Evolutionary conservation across 2,113 vertebrate species (phyloP), one percentile per base, ranked within the genome.

Genomic region (Anarhynchus alexandrinus): DNA sequence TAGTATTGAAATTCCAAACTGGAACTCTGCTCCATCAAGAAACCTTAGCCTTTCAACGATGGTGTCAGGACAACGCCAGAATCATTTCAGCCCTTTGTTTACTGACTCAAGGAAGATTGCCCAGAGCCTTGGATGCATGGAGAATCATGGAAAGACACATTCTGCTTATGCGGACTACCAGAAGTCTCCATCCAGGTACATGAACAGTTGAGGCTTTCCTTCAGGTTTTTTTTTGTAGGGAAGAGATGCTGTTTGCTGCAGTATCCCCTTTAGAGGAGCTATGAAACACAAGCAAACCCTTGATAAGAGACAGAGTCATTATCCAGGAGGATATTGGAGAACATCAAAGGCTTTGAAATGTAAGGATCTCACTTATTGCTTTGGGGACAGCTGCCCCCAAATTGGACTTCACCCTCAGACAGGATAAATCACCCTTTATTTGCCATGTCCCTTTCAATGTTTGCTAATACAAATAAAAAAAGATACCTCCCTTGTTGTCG

Each of bases 151-250:
- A 86, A 76, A 26, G 57, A 61, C 42, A 20, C 1, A 0, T 52
- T 40, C 40, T 72, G 26, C 72, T 62, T 17, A 42, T 12, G 47
- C 86, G n/a, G 25, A 65, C 30, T 51, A 79, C 36, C 84, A 40
- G 51, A 88, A 91, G 10, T 88, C 61, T 88, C 70, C 79, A 87
- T 96, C n/a, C 86, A 98, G 97, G 96, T 98, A 95, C 32, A 51
- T 45, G 51, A 13, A 71, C 21, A 32, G 32, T 49, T 71, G 51
- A n/a, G 25, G 8, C 23, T 91, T 81, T 27, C 42, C 47, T 88
- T 88, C 20, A 9, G 15, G 34, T 8, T 70, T 81, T 23, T 49
- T 95, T 95, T 40, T 86, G 43, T 49, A 82, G 58, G 42, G 61
- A 83, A 42, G 67, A 74, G 42, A 54, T 76, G 34, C 21, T 85